Evolutionary conservation across 2,888 invertebrate species (phyloP).

Genomic region (Chydorus sphaericus): DNA sequence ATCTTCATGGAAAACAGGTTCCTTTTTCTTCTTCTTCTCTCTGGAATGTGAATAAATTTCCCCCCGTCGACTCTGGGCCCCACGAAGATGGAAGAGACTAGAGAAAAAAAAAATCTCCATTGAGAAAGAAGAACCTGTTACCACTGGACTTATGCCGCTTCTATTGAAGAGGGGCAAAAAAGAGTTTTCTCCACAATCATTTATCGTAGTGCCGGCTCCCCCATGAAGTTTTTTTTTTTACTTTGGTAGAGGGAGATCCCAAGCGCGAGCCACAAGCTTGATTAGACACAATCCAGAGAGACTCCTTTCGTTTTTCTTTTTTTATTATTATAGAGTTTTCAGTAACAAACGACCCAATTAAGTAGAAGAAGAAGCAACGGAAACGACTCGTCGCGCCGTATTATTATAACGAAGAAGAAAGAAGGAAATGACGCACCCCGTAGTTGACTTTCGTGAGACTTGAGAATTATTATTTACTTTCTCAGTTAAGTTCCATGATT

Average conservation of each 20-base stretch:
- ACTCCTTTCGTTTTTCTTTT: not conserved
- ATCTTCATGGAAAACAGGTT: not conserved
- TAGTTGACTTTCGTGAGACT: too few species aligned
- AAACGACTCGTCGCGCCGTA: not conserved
- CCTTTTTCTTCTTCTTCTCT: not conserved
- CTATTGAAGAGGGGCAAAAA: too few species aligned
- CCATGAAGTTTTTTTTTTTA: not conserved
- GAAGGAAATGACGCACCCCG: too few species aligned
- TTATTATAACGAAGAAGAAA: too few species aligned
- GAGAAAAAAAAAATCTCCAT: not conserved
- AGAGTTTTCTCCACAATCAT: too few species aligned
- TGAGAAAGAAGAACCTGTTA: not conserved
- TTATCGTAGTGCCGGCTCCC: too few species aligned
- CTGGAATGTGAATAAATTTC: too few species aligned
- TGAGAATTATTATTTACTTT: too few species aligned
- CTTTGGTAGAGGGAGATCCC: not conserved
- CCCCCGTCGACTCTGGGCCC: too few species aligned
- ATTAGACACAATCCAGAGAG: not conserved
- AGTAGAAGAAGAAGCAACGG: not conserved
- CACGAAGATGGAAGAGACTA: too few species aligned
- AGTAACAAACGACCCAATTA: not conserved
- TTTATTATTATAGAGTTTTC: not conserved
- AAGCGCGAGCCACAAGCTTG: not conserved
- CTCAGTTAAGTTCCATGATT: too few species aligned
- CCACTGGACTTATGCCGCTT: not conserved